phyloP scores from a whole-genome alignment of 2,888 invertebrate species.

The Archips crataeganus region DNA sequence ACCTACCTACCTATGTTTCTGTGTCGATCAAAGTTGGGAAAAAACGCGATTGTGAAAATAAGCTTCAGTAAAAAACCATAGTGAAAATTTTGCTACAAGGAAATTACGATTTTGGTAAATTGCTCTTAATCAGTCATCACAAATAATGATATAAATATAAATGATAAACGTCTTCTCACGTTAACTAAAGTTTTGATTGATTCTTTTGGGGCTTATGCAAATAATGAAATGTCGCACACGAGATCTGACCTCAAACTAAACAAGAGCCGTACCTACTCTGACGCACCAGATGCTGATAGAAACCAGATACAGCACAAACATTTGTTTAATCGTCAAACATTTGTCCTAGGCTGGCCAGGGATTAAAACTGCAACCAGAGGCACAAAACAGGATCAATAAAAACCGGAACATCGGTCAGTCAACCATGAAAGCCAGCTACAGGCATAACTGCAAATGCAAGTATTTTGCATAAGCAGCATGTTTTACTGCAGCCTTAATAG shows the following conservation, averaged over 20 bases:
- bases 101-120: too few relatives aligned
- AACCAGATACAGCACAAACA: background rate
- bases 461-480: background rate
- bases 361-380: slow-evolving; percentile 2
- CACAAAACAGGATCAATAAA: slow-evolving; percentile 6
- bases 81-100: too few relatives aligned
- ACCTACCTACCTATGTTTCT: too few relatives aligned
- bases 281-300: background rate
- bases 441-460: background rate
- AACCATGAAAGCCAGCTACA: background rate
- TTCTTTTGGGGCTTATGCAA: too few relatives aligned
- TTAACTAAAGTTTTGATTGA: too few relatives aligned
- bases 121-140: too few relatives aligned
- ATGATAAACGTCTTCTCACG: too few relatives aligned
- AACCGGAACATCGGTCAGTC: background rate
- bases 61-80: too few relatives aligned
- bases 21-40: too few relatives aligned
- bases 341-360: background rate
- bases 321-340: background rate
- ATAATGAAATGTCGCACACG: background rate
- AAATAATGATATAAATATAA: too few relatives aligned
- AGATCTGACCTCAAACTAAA: background rate
- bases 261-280: background rate
- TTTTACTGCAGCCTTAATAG: background rate
- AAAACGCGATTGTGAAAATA: too few relatives aligned